phyloP scores from a whole-genome alignment of 2,113 vertebrate genomes.

The Bujurquina vittata region DNA sequence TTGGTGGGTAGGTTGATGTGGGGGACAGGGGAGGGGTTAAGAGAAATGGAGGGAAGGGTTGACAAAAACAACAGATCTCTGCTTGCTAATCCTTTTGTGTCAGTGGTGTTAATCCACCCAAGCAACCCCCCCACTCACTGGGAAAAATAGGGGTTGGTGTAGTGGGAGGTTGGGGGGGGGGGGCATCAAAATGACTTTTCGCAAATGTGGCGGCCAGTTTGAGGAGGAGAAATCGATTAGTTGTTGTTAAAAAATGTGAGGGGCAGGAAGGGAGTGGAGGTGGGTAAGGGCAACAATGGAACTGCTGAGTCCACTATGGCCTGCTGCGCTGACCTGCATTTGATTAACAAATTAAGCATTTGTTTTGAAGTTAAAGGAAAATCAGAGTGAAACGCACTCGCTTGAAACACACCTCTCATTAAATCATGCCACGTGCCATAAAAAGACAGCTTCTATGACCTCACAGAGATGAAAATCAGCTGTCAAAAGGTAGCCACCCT shows the following conservation, averaged over 20 bases:
- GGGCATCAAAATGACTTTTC: slow-evolving; percentile 28
- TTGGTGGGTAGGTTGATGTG: background rate
- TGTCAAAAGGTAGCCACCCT: slow-evolving; percentile 50
- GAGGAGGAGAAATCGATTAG: background rate
- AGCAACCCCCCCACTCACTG: no score
- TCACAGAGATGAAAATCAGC: slow-evolving; percentile 44
- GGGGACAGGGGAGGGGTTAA: no score
- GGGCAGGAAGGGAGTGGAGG: background rate
- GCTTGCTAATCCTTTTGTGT: no score
- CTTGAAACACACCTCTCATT: slow-evolving; percentile 19
- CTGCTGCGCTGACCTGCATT: background rate
- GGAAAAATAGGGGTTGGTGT: no score
- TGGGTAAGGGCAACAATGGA: slow-evolving; percentile 13
- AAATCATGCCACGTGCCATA: slow-evolving; percentile 5
- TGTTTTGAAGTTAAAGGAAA: slow-evolving; percentile 14
- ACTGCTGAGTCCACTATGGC: slow-evolving; percentile 28
- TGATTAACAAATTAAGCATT: slow-evolving; percentile 28
- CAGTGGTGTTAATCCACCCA: no score
- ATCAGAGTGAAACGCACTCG: background rate
- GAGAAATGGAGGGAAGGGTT: no score
- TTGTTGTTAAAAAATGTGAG: slow-evolving; percentile 23
- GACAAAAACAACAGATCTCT: no score
- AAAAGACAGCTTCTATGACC: slow-evolving; percentile 45
- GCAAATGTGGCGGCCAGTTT: slow-evolving; percentile 25
- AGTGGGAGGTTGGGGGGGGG: background rate